Percentiles rank a stretch among this genome's conserved stretches.
These are phyloP conservation scores for Acanthornis magna DNA, from an alignment of 2,797 vertebrate genomes.

Conservation along the genomic window DNA sequence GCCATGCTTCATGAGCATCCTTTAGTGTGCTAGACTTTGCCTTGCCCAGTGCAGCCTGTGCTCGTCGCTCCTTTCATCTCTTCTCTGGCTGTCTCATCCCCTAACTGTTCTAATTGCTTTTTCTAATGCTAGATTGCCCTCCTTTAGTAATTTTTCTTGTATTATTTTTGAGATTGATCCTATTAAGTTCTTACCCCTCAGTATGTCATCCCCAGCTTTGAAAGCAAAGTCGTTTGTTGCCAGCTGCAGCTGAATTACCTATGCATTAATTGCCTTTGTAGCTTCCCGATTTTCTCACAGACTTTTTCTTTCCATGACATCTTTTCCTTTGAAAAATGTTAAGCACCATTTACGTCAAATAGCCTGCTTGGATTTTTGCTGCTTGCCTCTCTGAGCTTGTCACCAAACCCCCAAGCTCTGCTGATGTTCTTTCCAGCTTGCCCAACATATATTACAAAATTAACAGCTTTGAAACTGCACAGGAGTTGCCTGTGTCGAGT, in stretches of 20 bases:
- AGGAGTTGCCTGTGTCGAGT: not conserved
- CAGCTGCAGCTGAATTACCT: slow-evolving; percentile 36
- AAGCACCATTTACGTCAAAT: not conserved
- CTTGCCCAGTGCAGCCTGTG: not conserved
- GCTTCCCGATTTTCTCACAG: not conserved
- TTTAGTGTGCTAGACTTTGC: not conserved
- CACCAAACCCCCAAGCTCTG: not conserved
- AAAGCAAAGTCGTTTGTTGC: slow-evolving; percentile 17
- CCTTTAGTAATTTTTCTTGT: slow-evolving; percentile 8
- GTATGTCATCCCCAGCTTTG: not conserved
- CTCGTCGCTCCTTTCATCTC: not conserved
- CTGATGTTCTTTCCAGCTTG: not conserved
- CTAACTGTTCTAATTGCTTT: not conserved
- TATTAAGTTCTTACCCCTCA: slow-evolving; percentile 44
- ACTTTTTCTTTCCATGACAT: not conserved
- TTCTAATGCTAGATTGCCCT: not conserved
- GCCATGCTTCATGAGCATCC: not conserved
- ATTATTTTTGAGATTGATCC: slow-evolving; percentile 43
- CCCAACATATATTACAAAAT: not conserved
- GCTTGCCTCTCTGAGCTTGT: not conserved
- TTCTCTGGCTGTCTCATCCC: not conserved
- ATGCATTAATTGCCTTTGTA: slow-evolving; percentile 39
- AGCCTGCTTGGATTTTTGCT: slow-evolving; percentile 6
- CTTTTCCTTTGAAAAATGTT: not conserved
- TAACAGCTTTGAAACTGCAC: not conserved